phyloP scores from a whole-genome alignment of 1,140 invertebrate genomes.

The Holcopasites calliopsidis region DNA sequence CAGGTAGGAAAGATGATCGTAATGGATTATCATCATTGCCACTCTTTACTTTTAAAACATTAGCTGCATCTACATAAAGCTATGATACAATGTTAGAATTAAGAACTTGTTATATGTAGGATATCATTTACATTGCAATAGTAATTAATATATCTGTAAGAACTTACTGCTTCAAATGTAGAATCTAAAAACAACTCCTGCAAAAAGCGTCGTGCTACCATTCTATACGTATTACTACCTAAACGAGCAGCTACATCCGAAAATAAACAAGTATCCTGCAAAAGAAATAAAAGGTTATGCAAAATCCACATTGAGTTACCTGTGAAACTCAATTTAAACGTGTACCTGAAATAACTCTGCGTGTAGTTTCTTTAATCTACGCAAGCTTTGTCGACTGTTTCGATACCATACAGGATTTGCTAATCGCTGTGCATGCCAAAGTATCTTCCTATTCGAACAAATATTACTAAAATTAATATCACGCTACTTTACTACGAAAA shows the following conservation, averaged over 20 bases:
- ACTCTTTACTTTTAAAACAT: constrained; percentile 65
- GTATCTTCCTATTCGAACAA: constrained; percentile 78
- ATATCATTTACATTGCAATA: neutral
- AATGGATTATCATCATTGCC: constrained; percentile 62
- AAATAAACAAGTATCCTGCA: constrained; percentile 95
- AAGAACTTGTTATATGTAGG: neutral
- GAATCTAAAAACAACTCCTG: constrained; percentile 97
- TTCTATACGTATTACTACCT: constrained; percentile 88
- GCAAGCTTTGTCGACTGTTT: constrained; percentile 83
- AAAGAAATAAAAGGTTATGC: constrained; percentile 74
- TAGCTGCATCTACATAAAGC: constrained; percentile 70
- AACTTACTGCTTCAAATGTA: constrained; percentile 83
- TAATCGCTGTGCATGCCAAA: constrained; percentile 84
- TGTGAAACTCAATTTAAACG: neutral
- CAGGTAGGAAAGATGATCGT: constrained; percentile 39
- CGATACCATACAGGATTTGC: constrained; percentile 86
- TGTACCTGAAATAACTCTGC: constrained; percentile 81
- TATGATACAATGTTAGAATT: constrained; percentile 22
- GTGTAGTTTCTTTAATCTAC: constrained; percentile 92
- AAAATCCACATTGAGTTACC: constrained; percentile 25
- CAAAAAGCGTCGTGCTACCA: constrained; percentile 91
- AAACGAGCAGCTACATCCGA: constrained; percentile 93
- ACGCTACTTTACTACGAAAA: neutral
- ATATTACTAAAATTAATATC: neutral
- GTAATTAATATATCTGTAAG: neutral